A percentile compares a stretch with the other conserved stretches of the same genome.
These are phyloP conservation scores for Microtus obscurus DNA, from an alignment of 2,797 vertebrate genomes.

Conservation along the genomic window DNA sequence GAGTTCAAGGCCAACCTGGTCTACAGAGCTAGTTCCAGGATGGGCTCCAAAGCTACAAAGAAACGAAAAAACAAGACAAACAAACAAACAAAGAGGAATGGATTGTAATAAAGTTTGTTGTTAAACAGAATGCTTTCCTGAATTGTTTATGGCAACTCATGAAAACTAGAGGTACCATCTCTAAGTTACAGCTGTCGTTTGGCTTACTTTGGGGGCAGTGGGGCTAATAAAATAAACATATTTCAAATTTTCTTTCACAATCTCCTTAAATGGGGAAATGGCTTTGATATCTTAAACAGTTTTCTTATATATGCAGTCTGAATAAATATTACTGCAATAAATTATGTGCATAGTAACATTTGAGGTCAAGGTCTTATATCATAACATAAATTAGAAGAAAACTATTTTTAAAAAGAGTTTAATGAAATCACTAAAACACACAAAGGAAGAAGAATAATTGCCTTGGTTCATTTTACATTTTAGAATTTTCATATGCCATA, in stretches of 20 bases:
- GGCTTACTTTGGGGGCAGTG: conserved; percentile 82
- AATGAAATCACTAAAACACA: conserved; percentile 1
- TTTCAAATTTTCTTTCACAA: conserved; percentile 86
- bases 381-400: neutral
- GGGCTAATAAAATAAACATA: conserved; percentile 85
- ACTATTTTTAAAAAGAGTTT: neutral
- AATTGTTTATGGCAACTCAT: conserved; percentile 90
- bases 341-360: conserved; percentile 68
- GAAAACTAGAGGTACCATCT: conserved; percentile 89
- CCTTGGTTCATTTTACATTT: conserved; percentile 18
- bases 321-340: conserved; percentile 62
- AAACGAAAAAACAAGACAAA: no score
- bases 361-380: conserved; percentile 28
- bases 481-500: neutral
- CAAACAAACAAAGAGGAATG: neutral
- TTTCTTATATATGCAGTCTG: conserved; percentile 71
- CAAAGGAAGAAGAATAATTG: neutral
- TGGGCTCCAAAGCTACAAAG: no score
- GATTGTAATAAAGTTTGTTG: conserved; percentile 79
- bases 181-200: conserved; percentile 86
- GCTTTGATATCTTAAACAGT: conserved; percentile 84
- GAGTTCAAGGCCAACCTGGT: no score
- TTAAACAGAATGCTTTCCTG: conserved; percentile 84
- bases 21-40: no score
- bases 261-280: conserved; percentile 84